Evolutionary conservation across 1,140 invertebrate genomes (phyloP).

Genomic region (Drosophila kikkawai): DNA sequence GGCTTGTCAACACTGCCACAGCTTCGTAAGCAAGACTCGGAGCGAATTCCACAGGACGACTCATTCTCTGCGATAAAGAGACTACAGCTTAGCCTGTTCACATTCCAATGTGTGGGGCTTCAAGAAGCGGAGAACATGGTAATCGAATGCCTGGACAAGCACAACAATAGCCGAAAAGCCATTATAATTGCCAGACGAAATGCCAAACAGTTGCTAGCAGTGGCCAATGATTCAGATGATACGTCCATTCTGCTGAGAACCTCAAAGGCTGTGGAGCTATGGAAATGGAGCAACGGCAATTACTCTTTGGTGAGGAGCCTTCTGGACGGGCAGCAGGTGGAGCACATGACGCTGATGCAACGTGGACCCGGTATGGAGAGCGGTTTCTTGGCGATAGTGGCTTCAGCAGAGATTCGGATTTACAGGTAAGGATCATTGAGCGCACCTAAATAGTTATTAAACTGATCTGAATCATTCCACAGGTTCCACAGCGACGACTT

Average conservation of each 20-base stretch:
- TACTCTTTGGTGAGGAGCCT: constrained; percentile 23
- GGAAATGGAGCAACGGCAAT: constrained; percentile 27
- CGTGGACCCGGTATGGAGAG: constrained; percentile 7
- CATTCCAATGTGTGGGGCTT: constrained; percentile 36
- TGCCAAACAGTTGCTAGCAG: constrained; percentile 56
- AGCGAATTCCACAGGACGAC: not conserved
- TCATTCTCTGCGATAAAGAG: not conserved
- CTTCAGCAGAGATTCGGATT: constrained; percentile 36
- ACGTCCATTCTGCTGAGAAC: constrained; percentile 30
- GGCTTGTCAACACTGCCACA: constrained; percentile 13
- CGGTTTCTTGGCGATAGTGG: constrained; percentile 47
- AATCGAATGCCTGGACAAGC: constrained; percentile 36
- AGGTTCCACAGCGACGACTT: constrained; percentile 24
- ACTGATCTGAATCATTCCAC: not conserved
- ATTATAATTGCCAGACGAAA: constrained; percentile 13
- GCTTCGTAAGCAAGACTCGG: not conserved
- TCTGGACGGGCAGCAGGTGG: constrained; percentile 21
- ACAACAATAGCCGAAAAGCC: constrained; percentile 8
- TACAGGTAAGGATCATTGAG: constrained; percentile 43
- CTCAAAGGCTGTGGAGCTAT: constrained; percentile 48
- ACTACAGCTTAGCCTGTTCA: constrained; percentile 18
- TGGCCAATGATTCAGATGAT: constrained; percentile 8
- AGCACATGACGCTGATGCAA: constrained; percentile 32
- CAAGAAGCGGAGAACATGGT: constrained; percentile 18
- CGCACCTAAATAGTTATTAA: not conserved